These are phyloP conservation scores for Gobius niger DNA, from an alignment of 2,113 vertebrate species.

Conservation along the genomic window DNA sequence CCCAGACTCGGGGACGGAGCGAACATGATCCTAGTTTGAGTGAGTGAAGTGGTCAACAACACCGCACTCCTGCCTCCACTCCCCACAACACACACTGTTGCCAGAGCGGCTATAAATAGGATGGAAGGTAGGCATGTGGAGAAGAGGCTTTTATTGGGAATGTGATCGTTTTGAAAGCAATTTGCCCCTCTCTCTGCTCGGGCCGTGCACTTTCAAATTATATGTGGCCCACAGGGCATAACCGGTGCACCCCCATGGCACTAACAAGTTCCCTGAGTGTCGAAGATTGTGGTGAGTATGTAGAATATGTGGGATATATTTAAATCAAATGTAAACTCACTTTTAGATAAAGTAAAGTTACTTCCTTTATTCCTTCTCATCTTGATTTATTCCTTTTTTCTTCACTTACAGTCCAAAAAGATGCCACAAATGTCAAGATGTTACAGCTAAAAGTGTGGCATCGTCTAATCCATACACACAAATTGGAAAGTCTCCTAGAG, in stretches of 20 bases:
- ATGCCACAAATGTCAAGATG: too few species aligned
- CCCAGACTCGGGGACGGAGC: neutral
- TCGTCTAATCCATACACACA: slow-evolving; percentile 2
- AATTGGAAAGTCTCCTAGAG: neutral
- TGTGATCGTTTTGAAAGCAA: slow-evolving; percentile 72
- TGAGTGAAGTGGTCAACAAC: slow-evolving; percentile 30
- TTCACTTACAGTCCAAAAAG: too few species aligned
- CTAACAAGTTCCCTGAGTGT: neutral
- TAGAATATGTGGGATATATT: too few species aligned
- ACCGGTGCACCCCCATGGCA: neutral
- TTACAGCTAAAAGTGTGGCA: neutral
- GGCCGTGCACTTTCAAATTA: slow-evolving; percentile 47
- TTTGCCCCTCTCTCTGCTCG: slow-evolving; percentile 47
- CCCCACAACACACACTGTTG: slow-evolving; percentile 9
- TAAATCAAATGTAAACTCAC: too few species aligned
- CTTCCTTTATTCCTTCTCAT: too few species aligned
- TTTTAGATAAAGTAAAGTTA: too few species aligned
- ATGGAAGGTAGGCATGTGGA: slow-evolving; percentile 33
- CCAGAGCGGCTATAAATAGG: slow-evolving; percentile 49
- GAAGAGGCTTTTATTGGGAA: slow-evolving; percentile 54
- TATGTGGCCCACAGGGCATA: slow-evolving; percentile 20
- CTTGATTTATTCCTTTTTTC: too few species aligned
- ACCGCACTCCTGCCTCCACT: slow-evolving; percentile 1
- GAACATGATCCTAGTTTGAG: slow-evolving; percentile 16
- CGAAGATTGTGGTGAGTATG: too few species aligned